Evolutionary conservation across 1,140 invertebrate species (phyloP).

Genomic region (Phymorhynchus buccinoides): DNA sequence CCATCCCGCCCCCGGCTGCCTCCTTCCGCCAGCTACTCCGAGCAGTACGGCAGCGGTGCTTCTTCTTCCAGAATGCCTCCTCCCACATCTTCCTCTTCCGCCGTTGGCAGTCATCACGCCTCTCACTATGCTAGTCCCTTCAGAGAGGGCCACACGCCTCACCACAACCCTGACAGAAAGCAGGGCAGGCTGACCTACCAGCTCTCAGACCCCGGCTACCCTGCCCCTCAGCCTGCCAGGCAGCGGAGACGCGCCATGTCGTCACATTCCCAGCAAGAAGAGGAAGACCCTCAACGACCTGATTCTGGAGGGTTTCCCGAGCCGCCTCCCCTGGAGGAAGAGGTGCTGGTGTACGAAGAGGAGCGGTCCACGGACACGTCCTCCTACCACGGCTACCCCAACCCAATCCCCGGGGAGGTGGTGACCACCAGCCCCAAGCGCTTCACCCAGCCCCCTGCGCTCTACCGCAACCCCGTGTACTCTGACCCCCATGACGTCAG

Average conservation of each 20-base stretch:
- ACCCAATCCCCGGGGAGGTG: neutral
- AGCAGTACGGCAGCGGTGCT: neutral
- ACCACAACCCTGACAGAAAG: neutral
- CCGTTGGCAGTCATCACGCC: neutral
- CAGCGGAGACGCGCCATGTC: neutral
- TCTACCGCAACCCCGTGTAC: conserved; percentile 26
- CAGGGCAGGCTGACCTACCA: neutral
- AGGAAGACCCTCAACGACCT: neutral
- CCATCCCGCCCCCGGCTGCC: neutral
- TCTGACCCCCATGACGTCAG: conserved; percentile 8
- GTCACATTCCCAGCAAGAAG: neutral
- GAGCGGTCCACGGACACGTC: conserved; percentile 9
- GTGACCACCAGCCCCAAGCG: neutral
- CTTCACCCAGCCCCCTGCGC: conserved; percentile 12
- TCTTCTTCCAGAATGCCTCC: neutral
- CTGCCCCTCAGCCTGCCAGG: neutral
- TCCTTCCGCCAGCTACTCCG: neutral
- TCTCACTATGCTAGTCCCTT: neutral
- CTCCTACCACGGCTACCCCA: conserved; percentile 27
- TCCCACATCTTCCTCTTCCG: neutral
- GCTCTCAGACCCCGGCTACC: neutral
- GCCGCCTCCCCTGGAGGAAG: neutral
- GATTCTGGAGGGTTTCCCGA: conserved; percentile 29
- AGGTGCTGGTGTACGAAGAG: conserved; percentile 27
- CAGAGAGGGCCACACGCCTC: neutral